Evolutionary conservation across 2,113 vertebrate genomes (phyloP).

Genomic region (Edolisoma coerulescens): DNA sequence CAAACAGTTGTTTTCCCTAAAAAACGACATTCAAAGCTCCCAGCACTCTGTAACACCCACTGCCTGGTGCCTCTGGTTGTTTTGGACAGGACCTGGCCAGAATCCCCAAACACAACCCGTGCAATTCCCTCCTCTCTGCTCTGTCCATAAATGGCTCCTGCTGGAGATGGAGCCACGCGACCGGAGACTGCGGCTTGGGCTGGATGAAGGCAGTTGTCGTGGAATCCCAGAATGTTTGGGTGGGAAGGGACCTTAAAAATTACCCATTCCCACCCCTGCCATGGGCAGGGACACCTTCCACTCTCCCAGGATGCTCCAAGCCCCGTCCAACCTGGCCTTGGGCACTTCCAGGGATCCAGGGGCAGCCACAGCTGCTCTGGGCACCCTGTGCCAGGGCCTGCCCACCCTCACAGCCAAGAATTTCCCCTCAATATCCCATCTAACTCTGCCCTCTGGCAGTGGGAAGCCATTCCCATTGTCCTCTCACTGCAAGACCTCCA

Average conservation of each 20-base stretch:
- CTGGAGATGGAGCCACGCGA: neutral
- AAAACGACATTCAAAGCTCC: neutral
- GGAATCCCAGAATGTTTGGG: neutral
- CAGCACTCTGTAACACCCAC: neutral
- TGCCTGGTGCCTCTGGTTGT: neutral
- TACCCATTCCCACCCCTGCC: neutral
- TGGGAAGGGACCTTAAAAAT: neutral
- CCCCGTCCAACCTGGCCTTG: accelerated
- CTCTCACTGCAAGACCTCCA: neutral
- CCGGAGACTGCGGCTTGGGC: neutral
- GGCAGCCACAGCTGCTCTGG: neutral
- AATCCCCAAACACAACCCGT: accelerated
- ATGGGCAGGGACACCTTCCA: neutral
- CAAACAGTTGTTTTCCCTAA: neutral
- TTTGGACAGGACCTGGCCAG: neutral
- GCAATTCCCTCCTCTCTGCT: neutral
- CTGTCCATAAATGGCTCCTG: neutral
- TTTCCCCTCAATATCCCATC: neutral
- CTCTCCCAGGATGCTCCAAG: accelerated
- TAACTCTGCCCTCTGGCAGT: neutral
- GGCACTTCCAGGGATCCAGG: neutral
- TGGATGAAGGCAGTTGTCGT: neutral
- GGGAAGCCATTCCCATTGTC: neutral
- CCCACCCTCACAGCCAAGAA: neutral
- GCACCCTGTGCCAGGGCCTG: neutral